Base-by-base conservation (phyloP, 1,140 invertebrate species). In the Drosophila parvula region DNA sequence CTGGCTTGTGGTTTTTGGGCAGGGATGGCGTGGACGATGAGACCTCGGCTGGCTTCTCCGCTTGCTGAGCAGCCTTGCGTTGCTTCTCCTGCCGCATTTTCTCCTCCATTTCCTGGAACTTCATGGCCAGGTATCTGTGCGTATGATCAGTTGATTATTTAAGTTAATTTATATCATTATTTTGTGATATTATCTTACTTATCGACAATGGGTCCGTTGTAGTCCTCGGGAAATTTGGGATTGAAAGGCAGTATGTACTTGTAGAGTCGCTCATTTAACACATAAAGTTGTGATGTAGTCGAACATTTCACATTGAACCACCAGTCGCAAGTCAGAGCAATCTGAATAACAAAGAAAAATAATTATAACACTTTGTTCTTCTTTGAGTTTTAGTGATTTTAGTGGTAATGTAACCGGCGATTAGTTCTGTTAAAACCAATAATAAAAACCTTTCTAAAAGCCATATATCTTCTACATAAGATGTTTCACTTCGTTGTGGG, bases 221-320 rank as follows among this genome's bases (percentile, higher is more conserved):
- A 97, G 83, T 97, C 96, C 91, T 97, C 96, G 0, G 96, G 96
- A 82, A 97, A 97, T 90, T 97, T 96, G 0, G 96, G 96, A 88
- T 96, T 95, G 70, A 96, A 94, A 11, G 96, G 96, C 74, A 97
- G 91, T 63, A 97, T 97, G 83, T 96, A 97, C 83, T 97, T 97
- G 90, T 97, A 97, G 0, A 97, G 94, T 44, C 97, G 94, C 86
- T 97, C 96, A 74, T 98, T 98, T 1, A 98, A 92, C 8, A 97
- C 96, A 90, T 98, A 98, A 0, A 97, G 93, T 89, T 97, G 96
- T 1, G 96, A 92, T 0, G 97, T 97, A 4, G 95, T 94, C 27
- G 95, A 94, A 90, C 97, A 98, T 71, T 96, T 95, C 0, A 97
- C 96, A 89, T 97, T 98, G 92, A 97, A 98, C 97, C 97, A 98